Evolutionary conservation across 1,140 invertebrate genomes (phyloP), one percentile per base, ranked within the genome.

Genomic region (Tetramorium alpestre): DNA sequence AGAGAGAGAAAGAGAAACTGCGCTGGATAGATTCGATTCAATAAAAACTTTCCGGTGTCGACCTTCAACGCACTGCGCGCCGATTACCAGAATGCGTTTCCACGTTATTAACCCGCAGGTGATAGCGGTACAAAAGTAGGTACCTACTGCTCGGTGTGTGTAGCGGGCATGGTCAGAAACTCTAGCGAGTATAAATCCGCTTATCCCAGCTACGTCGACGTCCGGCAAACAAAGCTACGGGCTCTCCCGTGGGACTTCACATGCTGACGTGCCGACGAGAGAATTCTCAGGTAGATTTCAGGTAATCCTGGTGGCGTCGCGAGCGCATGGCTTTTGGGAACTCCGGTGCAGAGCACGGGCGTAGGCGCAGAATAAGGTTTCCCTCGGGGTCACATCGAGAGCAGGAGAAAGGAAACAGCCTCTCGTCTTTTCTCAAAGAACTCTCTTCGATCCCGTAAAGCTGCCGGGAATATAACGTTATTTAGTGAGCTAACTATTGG

Each of bases 251-350:
- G 88, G 91, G 91, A 92, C 84, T 92, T 90, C 65, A 87, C 87
- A 86, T 87, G 86, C 87, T 86, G 88, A 91, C 90, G 90, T 86
- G 88, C 85, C 89, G 87, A 88, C 86, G 82, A 85, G 89, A 86
- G 86, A 89, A 88, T 92, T 90, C 91, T 92, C 91, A 92, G 91
- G 91, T 92, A 92, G 91, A 92, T 92, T 92, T 91, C 91, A 92
- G 90, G 90, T 90, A 91, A 91, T 90, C 91, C 84, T 58, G 47
- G 41, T 72, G 64, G 60, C 64, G 58, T 58, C 75, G 51, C 84
- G 28, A 82, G 47, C 73, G 58, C 75, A 84, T 73, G 70, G 81
- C 73, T 88, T 90, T 85, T 56, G 87, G 51, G 33, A 91, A 87
- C 41, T n/a, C 3, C 33, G 44, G n/a, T 56, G 73, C 58, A 77